Evolutionary conservation across 1,140 invertebrate genomes (phyloP).

Genomic region (Drosophila ironensis): DNA sequence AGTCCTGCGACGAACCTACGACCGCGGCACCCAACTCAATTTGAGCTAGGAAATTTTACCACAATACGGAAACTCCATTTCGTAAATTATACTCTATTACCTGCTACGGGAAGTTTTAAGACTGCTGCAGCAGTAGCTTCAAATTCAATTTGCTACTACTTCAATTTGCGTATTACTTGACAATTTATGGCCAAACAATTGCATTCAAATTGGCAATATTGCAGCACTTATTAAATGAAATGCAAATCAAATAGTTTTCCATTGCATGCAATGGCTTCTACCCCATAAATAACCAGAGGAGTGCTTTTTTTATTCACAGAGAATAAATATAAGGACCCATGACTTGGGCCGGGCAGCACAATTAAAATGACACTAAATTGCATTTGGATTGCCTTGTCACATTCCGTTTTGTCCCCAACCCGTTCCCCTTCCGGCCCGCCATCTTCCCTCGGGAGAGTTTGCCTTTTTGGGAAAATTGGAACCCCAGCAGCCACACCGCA

Average conservation of each 20-base stretch:
- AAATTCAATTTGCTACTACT: background rate
- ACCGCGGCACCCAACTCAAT: constrained; percentile 23
- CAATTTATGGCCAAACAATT: constrained; percentile 33
- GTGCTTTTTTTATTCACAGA: background rate
- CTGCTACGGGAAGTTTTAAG: background rate
- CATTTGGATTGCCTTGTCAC: constrained; percentile 68
- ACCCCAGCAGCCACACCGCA: constrained; percentile 16
- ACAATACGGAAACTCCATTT: background rate
- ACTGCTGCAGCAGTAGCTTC: background rate
- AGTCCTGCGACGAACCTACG: constrained; percentile 26
- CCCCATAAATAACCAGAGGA: constrained; percentile 57
- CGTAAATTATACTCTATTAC: constrained; percentile 10
- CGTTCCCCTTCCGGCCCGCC: background rate
- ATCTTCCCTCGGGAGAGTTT: constrained; percentile 19
- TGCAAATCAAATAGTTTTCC: constrained; percentile 37
- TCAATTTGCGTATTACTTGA: background rate
- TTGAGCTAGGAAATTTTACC: background rate
- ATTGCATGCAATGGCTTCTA: constrained; percentile 2
- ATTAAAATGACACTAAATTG: constrained; percentile 78
- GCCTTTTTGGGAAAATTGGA: constrained; percentile 38
- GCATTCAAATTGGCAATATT: constrained; percentile 32
- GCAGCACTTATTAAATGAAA: constrained; percentile 32
- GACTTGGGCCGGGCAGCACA: constrained; percentile 55
- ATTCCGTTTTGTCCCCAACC: background rate
- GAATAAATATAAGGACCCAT: constrained; percentile 1